Base-by-base conservation (phyloP, 2,888 invertebrate genomes). In the Tipula helvola region DNA sequence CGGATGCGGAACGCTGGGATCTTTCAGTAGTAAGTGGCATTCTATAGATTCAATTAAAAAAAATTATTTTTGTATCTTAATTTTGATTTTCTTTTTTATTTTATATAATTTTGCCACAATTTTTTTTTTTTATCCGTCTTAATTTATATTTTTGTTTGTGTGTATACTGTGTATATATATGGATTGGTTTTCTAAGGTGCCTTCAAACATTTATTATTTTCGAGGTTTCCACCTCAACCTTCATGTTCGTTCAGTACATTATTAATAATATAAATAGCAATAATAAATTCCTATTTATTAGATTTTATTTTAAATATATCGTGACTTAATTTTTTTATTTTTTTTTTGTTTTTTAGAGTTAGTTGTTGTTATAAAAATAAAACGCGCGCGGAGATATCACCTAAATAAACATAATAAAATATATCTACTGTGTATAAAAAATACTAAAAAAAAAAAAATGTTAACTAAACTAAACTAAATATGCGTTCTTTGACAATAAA, bases 1-100 rank as follows among this genome's bases (percentile, higher is more conserved):
- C 41, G 84, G 84, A 84, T 84, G 84, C 84, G 84, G 84, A 84
- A 84, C 84, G 84, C 84, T 84, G 84, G 84, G 84, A 84, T 84
- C 84, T 84, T 84, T 84, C 84, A 84, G 84, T 84, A 84, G 84
- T 84, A 84, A 84, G 84, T 84, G 84, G 41, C 84, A 84, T 84
- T 84, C 84, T 84, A 71, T 71, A 71, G 71, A 71, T 28, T 71
- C 71, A 71, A 28, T 71, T 57, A 57, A 57, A 57, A 57, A 57
- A 57, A 57, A 57, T 2, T 44, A 44, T 44, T 44, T 44, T 44
- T 44, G 44, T 44, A 28, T 71, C 71, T 71, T 71, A 71, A 71
- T 71, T 71, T 28, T 71, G 71, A 71, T 71, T 71, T 71, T 28
- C 71, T 71, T 71, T 71, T 18, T 18, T 71, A 10, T 71, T 28